A percentile compares a stretch with the other conserved stretches of the same genome.
phyloP scores from a whole-genome alignment of 2,797 vertebrate species.

The Tympanoctomys barrerae region DNA sequence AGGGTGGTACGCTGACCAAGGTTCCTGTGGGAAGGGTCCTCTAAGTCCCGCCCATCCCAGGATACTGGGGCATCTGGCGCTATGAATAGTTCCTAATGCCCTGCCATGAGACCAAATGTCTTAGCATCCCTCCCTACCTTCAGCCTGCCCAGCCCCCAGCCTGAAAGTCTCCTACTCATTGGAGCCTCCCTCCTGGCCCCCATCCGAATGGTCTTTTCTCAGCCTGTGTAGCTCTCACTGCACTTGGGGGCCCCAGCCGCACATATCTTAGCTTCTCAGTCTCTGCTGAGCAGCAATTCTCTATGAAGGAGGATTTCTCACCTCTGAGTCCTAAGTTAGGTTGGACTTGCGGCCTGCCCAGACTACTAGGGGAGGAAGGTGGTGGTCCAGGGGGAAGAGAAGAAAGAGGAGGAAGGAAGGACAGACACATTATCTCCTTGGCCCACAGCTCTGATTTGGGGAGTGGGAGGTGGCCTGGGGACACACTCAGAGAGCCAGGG shows the following conservation, averaged over 20 bases:
- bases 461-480: background rate
- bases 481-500: background rate
- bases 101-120: fast-evolving
- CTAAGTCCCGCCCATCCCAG: background rate
- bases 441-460: background rate
- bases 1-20: too few species aligned
- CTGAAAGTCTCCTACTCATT: background rate
- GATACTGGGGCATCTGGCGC: background rate
- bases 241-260: fast-evolving
- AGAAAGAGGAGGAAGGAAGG: fast-evolving
- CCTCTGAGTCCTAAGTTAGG: background rate
- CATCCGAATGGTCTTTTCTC: too few species aligned
- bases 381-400: fast-evolving
- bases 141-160: background rate
- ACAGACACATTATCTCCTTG: background rate
- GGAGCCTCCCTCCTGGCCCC: background rate
- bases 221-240: background rate
- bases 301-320: background rate
- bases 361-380: background rate
- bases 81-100: background rate
- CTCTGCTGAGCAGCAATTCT: background rate
- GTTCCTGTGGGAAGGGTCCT: background rate
- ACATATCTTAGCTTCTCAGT: background rate
- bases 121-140: background rate
- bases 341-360: background rate